Base-by-base conservation (phyloP, 2,888 invertebrate species). In the Amiota mariae region DNA sequence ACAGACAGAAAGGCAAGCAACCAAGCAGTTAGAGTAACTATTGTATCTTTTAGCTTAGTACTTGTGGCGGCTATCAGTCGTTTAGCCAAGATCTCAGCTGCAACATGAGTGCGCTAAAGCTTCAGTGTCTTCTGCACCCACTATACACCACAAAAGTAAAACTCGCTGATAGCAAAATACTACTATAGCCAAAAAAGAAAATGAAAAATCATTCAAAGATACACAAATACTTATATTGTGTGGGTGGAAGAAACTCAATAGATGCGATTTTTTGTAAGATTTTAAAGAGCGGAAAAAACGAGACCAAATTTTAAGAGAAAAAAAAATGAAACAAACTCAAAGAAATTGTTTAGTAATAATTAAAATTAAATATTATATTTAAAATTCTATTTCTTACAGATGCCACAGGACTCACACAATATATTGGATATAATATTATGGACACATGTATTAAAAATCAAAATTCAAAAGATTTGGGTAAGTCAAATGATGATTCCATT, bases 41-140 rank as follows among this genome's bases (percentile, higher is more conserved):
- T 36, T 36, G 36, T 36, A 36, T 36, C 36, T 36, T 36, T 36
- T 36, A 36, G 36, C 36, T 36, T 36, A 36, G 36, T 9, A 20
- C 15, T 15, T 10, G 36, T 36, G 47, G 36, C 24, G 57, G 68
- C 72, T 68, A 84, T 84, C 82, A 82, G 76, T 75, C 74, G 48
- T 11, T 18, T 15, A 15, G 20, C 18, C 20, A 11, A 15, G 10
- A 59, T 59, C 59, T 73, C 20, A 18, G 18, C 3, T 57, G 57
- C 10, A 57, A 18, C 57, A 18, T n/a, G n/a, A 15, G n/a, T 8
- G 15, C 20, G 59, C 10, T 6, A 36, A 36, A 15, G 59, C 59
- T 59, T 59, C 18, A 59, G 59, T 59, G 36, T 36, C 36, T 59
- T 59, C 11, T 59, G 18, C 36, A 36, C 36, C 36, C 36, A 36